These are phyloP conservation scores for Euproctis similis DNA, from an alignment of 2,888 invertebrate genomes.

Conservation along the genomic window DNA sequence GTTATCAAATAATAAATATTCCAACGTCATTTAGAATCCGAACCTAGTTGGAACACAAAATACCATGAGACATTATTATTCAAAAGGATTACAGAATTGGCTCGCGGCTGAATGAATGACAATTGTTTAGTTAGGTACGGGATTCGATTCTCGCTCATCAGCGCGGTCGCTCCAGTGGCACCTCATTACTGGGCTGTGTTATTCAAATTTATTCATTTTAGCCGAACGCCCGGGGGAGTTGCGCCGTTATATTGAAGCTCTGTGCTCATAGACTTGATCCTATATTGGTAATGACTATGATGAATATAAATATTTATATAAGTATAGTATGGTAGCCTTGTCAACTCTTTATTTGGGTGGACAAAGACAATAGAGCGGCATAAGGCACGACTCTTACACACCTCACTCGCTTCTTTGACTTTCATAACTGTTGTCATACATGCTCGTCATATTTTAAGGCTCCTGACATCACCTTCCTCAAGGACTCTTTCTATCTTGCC, in stretches of 20 bases:
- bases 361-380: too few relatives aligned
- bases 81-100: conserved; percentile 38
- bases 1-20: too few relatives aligned
- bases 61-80: conserved; percentile 29
- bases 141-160: conserved; percentile 45
- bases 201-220: conserved; percentile 57
- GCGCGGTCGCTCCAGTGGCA: conserved; percentile 28
- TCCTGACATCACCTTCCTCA: too few relatives aligned
- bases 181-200: conserved; percentile 43
- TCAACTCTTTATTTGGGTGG: too few relatives aligned
- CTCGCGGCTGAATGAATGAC: conserved; percentile 37
- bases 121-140: conserved; percentile 39
- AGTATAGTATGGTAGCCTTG: too few relatives aligned
- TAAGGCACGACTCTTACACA: too few relatives aligned
- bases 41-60: conserved; percentile 14
- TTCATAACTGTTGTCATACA: too few relatives aligned
- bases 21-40: conserved; percentile 10
- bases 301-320: too few relatives aligned
- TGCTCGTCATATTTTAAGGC: too few relatives aligned
- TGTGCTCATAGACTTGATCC: conserved; percentile 9
- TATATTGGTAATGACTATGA: neutral
- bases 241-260: conserved; percentile 16
- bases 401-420: too few relatives aligned
- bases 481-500: too few relatives aligned
- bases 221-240: conserved; percentile 13